Evolutionary conservation across 2,113 vertebrate genomes (phyloP), one percentile per base, ranked within the genome.

Genomic region (Cettia cetti): DNA sequence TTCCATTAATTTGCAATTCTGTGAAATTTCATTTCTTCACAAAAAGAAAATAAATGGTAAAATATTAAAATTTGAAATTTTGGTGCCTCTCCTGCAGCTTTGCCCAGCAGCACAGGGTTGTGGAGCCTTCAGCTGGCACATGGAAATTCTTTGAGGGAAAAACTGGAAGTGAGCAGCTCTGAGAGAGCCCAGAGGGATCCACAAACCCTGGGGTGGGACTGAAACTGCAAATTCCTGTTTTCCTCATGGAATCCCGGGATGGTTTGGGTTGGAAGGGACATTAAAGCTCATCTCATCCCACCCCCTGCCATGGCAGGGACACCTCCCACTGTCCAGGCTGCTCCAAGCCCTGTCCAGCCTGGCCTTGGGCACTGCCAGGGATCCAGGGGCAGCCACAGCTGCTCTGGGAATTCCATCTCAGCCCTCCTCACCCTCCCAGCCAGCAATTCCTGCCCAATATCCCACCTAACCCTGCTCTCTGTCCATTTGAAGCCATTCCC

Each of bases 401-500:
- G 2, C 23, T 59, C 30, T 49, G 53, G 10, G 9, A 22, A 57
- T 14, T 5, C 33, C 4, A 22, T 14, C 1, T 13, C 54, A 75
- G 33, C 1, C 0, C 27, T 50, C 1, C 7, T 7, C 68, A 31
- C 27, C 11, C 37, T 63, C 1, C 2, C 8, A 47, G 16, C 4
- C 1, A 64, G 3, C 1, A 39, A 68, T 66, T 56, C 8, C 42
- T 33, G 7, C 42, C 42, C 28, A 27, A 7, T 0, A 10, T 33
- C 52, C 52, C 63, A 57, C 4, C 50, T 2, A 56, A 0, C 13
- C 40, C 63, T 47, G 2, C 39, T 2, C n/a, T 33, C 2, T 45
- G 53, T 1, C 13, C 44, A 2, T 56, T 13, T 10, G 6, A 35
- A 45, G 5, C 11, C 56, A 40, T 27, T 40, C 74, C 44, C 45